Evolutionary conservation across 2,888 invertebrate genomes (phyloP).

Genomic region (Aethes cnicana): DNA sequence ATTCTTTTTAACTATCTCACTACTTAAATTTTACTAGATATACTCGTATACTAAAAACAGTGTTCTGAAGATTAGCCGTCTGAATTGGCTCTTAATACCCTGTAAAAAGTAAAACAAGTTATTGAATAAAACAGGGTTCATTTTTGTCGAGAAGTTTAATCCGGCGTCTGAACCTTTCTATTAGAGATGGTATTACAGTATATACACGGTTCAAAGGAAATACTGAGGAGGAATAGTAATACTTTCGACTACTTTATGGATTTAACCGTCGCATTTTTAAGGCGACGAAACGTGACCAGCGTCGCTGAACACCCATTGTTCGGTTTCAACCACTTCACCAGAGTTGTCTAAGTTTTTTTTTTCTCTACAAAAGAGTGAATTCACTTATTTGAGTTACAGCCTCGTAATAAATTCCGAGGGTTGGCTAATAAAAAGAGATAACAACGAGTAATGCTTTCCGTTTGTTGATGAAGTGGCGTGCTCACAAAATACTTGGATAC

Average conservation of each 20-base stretch:
- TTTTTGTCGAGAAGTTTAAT: constrained; percentile 28
- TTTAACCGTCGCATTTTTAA: constrained; percentile 79
- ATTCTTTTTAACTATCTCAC: not conserved
- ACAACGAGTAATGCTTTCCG: constrained; percentile 58
- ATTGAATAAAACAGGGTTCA: constrained; percentile 25
- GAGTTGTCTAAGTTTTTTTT: constrained; percentile 49
- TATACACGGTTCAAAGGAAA: constrained; percentile 67
- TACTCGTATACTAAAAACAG: too few species aligned
- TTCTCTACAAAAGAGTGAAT: constrained; percentile 67
- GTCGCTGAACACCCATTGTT: constrained; percentile 67
- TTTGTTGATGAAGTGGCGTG: constrained; percentile 59
- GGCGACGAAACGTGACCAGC: constrained; percentile 75
- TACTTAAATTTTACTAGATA: too few species aligned
- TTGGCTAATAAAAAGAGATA: constrained; percentile 61
- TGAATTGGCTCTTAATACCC: too few species aligned
- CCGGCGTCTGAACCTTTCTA: constrained; percentile 30
- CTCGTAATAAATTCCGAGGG: constrained; percentile 65
- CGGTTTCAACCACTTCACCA: constrained; percentile 63
- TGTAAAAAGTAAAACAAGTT: constrained; percentile 13
- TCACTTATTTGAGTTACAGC: constrained; percentile 73
- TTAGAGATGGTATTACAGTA: constrained; percentile 58
- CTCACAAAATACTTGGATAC: constrained; percentile 34
- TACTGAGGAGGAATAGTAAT: constrained; percentile 72
- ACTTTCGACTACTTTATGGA: constrained; percentile 75
- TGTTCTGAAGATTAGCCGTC: too few species aligned